phyloP scores from a whole-genome alignment of 2,113 vertebrate species.

The Catagonus wagneri region DNA sequence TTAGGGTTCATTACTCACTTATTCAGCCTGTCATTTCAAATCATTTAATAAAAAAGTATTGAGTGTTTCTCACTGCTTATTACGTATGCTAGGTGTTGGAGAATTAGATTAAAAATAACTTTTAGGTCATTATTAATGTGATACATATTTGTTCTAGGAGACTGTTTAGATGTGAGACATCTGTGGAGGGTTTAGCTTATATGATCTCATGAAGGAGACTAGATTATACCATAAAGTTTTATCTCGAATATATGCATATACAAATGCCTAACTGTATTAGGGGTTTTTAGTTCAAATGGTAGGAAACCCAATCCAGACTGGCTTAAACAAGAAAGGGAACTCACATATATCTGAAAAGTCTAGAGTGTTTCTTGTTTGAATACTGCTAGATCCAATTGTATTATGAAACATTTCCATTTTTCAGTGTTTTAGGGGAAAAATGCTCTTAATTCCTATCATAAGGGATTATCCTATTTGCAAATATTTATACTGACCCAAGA shows the following conservation, averaged over 20 bases:
- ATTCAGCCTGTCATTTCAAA: conserved; percentile 3
- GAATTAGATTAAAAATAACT: conserved; percentile 12
- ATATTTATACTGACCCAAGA: not conserved
- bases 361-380: not conserved
- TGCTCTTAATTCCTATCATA: not conserved
- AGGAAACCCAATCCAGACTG: not conserved
- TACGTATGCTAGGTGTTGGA: conserved; percentile 9
- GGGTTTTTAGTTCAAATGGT: conserved; percentile 11
- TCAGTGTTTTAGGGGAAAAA: not conserved
- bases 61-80: not conserved
- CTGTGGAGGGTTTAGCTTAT: not conserved
- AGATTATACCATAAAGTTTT: conserved; percentile 4
- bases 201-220: not conserved
- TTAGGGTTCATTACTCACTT: conserved; percentile 33
- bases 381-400: not conserved
- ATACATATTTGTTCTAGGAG: not conserved
- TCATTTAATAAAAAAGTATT: conserved; percentile 40
- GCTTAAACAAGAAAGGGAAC: not conserved
- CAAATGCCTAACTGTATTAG: not conserved
- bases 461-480: not conserved
- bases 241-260: not conserved
- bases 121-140: not conserved
- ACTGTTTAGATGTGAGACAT: not conserved
- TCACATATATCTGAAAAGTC: not conserved
- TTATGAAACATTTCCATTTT: not conserved